Conservation (phyloP, 2,888 invertebrate genomes). For the Drosophila antonietae region DNA sequence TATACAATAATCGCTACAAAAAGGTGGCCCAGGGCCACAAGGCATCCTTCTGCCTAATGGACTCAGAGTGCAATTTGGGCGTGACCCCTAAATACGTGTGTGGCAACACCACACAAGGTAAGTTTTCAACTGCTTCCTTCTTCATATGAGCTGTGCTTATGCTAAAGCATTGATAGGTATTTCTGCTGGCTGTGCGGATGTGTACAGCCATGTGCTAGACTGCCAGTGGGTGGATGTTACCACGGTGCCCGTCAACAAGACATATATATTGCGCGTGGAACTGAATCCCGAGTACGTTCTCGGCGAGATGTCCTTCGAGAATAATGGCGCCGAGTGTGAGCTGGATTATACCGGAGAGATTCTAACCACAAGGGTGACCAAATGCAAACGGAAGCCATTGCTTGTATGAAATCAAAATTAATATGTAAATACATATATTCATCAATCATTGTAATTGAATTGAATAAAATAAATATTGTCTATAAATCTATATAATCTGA, state of each 20-base stretch:
- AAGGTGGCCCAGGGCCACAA: conserved; percentile 81
- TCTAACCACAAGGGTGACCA: conserved; percentile 65
- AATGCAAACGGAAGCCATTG: conserved; percentile 63
- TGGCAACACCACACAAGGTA: conserved; percentile 79
- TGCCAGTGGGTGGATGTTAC: conserved; percentile 83
- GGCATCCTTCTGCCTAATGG: conserved; percentile 81
- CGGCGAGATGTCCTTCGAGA: conserved; percentile 78
- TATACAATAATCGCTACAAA: conserved; percentile 67
- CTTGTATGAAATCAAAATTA: background rate
- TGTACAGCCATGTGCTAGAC: conserved; percentile 71
- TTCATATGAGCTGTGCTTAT: background rate
- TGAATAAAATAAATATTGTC: background rate
- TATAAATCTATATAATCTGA: too few species aligned
- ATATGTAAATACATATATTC: background rate
- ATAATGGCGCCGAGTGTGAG: conserved; percentile 79
- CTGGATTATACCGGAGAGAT: conserved; percentile 73
- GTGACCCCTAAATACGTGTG: conserved; percentile 64
- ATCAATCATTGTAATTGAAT: background rate
- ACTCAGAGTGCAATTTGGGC: conserved; percentile 68
- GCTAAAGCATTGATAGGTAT: conserved; percentile 57
- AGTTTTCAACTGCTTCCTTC: background rate
- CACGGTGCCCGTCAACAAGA: conserved; percentile 64
- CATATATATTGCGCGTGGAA: conserved; percentile 76
- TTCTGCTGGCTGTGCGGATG: conserved; percentile 76
- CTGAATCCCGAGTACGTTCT: conserved; percentile 79